Conservation (phyloP, 2,113 vertebrate species). For the Pterocles gutturalis region DNA sequence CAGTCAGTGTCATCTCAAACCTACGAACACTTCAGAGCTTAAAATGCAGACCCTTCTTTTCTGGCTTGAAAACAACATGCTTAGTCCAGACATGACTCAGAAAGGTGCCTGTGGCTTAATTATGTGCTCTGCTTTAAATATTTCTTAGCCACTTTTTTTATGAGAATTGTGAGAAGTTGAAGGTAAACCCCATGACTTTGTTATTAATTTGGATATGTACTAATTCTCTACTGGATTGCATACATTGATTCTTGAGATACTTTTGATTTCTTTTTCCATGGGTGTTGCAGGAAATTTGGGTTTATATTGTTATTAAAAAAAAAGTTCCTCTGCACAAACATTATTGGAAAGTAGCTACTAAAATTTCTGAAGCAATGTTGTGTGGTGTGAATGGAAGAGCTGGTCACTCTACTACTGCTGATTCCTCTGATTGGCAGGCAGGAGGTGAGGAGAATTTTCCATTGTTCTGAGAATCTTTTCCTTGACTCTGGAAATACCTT, state of each 20-base stretch:
- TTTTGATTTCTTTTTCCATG: neutral
- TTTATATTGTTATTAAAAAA: neutral
- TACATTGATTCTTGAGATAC: neutral
- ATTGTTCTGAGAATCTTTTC: neutral
- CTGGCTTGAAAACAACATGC: neutral
- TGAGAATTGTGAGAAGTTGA: neutral
- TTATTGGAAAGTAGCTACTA: neutral
- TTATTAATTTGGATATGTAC: neutral
- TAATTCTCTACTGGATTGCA: neutral
- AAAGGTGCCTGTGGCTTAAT: neutral
- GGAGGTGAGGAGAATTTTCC: slow-evolving; percentile 2
- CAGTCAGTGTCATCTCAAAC: neutral
- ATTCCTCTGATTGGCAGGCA: slow-evolving; percentile 20
- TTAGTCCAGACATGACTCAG: neutral
- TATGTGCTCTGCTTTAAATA: neutral
- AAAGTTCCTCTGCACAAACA: neutral
- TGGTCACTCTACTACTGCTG: neutral
- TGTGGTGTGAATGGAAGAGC: neutral
- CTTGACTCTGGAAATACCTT: slow-evolving; percentile 24
- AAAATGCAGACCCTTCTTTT: neutral
- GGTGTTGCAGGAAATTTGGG: neutral
- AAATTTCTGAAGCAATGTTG: neutral
- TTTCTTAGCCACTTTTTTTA: neutral
- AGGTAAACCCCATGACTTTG: neutral
- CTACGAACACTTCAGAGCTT: neutral